Evolutionary conservation across 2,888 invertebrate genomes (phyloP).

Genomic region (Dolichopus griseipennis): DNA sequence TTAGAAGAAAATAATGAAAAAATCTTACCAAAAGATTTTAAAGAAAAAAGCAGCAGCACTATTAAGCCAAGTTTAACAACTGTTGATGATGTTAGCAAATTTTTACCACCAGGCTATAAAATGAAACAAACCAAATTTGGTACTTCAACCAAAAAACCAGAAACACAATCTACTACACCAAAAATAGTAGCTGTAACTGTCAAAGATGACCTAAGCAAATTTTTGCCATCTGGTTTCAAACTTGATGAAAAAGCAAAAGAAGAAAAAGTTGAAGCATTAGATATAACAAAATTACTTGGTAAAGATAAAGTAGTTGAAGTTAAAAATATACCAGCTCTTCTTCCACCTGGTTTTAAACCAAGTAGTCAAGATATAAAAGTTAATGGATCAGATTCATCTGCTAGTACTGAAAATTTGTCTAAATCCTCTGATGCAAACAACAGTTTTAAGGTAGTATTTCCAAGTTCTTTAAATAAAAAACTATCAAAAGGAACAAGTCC

Average conservation of each 20-base stretch:
- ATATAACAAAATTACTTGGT: conserved; percentile 53
- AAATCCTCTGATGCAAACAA: conserved; percentile 44
- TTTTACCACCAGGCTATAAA: conserved; percentile 53
- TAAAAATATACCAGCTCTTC: conserved; percentile 43
- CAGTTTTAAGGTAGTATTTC: conserved; percentile 64
- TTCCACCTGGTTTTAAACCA: conserved; percentile 52
- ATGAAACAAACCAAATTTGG: conserved; percentile 31
- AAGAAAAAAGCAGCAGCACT: conserved; percentile 39
- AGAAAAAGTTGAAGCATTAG: conserved; percentile 28
- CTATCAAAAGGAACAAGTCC: conserved; percentile 51
- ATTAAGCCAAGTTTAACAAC: conserved; percentile 42
- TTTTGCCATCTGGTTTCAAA: conserved; percentile 61
- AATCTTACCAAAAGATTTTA: conserved; percentile 50
- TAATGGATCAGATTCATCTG: conserved; percentile 14
- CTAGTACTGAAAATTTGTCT: conserved; percentile 25
- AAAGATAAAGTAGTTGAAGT: conserved; percentile 44
- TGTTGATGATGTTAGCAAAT: conserved; percentile 52
- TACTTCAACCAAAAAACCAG: not conserved
- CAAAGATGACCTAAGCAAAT: conserved; percentile 50
- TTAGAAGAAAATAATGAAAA: conserved; percentile 38
- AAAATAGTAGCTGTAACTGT: conserved; percentile 40
- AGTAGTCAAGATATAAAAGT: conserved; percentile 22
- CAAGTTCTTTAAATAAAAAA: conserved; percentile 49
- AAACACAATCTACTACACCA: conserved; percentile 19
- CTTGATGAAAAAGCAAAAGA: conserved; percentile 14